Conservation (phyloP, 2,888 invertebrate genomes). For the Callinectes sapidus region DNA sequence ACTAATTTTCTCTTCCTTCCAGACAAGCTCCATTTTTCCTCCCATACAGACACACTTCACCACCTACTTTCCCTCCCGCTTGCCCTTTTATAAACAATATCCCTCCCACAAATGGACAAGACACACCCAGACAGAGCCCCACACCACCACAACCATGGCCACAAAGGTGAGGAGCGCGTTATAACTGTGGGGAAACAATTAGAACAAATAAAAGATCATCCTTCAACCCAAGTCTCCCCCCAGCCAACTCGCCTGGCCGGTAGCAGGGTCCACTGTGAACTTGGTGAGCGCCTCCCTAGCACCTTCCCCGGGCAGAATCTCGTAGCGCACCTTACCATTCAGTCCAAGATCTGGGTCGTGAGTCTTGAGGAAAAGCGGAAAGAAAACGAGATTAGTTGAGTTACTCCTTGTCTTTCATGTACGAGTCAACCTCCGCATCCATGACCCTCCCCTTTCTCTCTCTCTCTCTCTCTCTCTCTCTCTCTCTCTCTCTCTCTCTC, state of each 20-base stretch:
- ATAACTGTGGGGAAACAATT: no score
- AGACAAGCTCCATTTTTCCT: not conserved
- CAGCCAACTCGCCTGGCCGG: slow-evolving; percentile 81
- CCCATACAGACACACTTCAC: not conserved
- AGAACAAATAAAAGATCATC: no score
- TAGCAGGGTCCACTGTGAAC: slow-evolving; percentile 86
- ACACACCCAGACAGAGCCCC: no score
- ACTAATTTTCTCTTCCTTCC: not conserved
- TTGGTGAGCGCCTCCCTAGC: slow-evolving; percentile 84
- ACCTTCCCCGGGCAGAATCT: slow-evolving; percentile 79
- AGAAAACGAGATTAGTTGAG: not conserved
- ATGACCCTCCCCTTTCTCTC: not conserved
- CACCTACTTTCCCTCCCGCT: not conserved
- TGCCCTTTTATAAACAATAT: not conserved
- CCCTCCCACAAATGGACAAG: no score
- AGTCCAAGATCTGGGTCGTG: slow-evolving; percentile 85
- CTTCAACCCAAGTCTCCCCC: no score
- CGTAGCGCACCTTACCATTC: slow-evolving; percentile 88
- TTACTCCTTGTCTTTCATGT: not conserved
- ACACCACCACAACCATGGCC: no score
- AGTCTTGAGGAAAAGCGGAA: slow-evolving; percentile 78
- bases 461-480: not conserved
- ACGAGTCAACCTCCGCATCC: not conserved
- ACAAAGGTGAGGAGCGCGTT: no score
- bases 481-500: not conserved